Conservation (phyloP, 2,888 invertebrate species). For the Acronicta psi region DNA sequence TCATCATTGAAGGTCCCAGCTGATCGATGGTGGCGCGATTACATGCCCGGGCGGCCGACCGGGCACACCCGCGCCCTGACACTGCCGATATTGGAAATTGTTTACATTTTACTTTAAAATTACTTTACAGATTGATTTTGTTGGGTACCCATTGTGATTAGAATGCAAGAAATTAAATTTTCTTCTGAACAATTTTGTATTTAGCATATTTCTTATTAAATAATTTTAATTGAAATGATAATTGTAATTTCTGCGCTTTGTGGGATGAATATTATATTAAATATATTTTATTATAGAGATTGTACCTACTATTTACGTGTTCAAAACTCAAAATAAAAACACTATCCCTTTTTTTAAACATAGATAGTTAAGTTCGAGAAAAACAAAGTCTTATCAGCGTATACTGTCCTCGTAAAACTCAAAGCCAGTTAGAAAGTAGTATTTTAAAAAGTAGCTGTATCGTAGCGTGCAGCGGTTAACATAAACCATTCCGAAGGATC, state of each 20-base stretch:
- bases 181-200: background rate
- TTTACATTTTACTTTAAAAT: conserved; percentile 48
- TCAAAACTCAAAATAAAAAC: background rate
- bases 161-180: conserved; percentile 20
- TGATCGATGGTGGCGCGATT: conserved; percentile 70
- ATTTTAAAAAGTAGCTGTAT: conserved; percentile 42
- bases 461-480: conserved; percentile 51
- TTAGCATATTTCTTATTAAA: too few species aligned
- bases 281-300: too few species aligned
- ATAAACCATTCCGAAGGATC: conserved; percentile 52
- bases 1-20: conserved; percentile 68
- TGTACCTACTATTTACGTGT: background rate
- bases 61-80: conserved; percentile 28
- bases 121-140: conserved; percentile 34
- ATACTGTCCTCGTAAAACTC: conserved; percentile 60
- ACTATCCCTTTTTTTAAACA: conserved; percentile 4
- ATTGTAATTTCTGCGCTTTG: background rate
- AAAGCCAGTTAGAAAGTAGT: conserved; percentile 33
- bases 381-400: conserved; percentile 45
- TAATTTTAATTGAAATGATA: background rate
- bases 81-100: conserved; percentile 42
- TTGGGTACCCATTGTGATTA: conserved; percentile 11
- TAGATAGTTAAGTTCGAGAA: conserved; percentile 32
- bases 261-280: background rate
- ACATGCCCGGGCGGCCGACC: conserved; percentile 32